Evolutionary conservation across 2,113 vertebrate genomes (phyloP).

Genomic region (Stegastes partitus): DNA sequence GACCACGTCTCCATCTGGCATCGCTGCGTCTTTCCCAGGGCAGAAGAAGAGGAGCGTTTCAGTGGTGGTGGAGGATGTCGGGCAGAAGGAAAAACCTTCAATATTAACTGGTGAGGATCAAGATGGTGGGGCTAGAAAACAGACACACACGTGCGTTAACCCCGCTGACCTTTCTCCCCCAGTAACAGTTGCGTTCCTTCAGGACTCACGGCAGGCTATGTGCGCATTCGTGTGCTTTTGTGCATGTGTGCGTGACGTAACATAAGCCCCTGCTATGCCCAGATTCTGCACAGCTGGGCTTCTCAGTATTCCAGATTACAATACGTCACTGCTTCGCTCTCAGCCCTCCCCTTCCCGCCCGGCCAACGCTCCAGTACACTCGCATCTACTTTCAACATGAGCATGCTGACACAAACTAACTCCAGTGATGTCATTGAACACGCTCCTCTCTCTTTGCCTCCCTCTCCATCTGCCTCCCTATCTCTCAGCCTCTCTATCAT

Average conservation of each 20-base stretch:
- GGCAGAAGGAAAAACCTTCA: conserved; percentile 28
- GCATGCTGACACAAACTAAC: conserved; percentile 70
- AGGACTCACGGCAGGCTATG: conserved; percentile 58
- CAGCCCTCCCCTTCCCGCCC: conserved; percentile 51
- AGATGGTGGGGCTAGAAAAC: conserved; percentile 14
- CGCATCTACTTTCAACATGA: conserved; percentile 73
- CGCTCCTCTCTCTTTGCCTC: conserved; percentile 45
- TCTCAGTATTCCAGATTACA: conserved; percentile 86
- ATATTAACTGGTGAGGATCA: conserved; percentile 29
- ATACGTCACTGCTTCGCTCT: conserved; percentile 78
- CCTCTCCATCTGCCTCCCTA: conserved; percentile 62
- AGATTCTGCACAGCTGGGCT: conserved; percentile 84
- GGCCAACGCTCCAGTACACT: conserved; percentile 67
- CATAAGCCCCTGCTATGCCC: conserved; percentile 77
- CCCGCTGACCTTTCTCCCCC: conserved; percentile 55
- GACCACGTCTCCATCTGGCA: conserved; percentile 71
- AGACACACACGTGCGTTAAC: conserved; percentile 43
- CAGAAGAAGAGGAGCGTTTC: conserved; percentile 18
- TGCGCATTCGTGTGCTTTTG: conserved; percentile 43
- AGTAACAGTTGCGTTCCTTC: conserved; percentile 70
- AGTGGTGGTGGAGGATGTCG: conserved; percentile 20
- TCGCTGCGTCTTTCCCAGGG: conserved; percentile 53
- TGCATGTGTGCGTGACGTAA: conserved; percentile 75
- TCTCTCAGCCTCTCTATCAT: conserved; percentile 51
- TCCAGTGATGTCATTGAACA: conserved; percentile 76